Evolutionary conservation across 2,113 vertebrate genomes (phyloP).

Genomic region (Chloebia gouldiae): DNA sequence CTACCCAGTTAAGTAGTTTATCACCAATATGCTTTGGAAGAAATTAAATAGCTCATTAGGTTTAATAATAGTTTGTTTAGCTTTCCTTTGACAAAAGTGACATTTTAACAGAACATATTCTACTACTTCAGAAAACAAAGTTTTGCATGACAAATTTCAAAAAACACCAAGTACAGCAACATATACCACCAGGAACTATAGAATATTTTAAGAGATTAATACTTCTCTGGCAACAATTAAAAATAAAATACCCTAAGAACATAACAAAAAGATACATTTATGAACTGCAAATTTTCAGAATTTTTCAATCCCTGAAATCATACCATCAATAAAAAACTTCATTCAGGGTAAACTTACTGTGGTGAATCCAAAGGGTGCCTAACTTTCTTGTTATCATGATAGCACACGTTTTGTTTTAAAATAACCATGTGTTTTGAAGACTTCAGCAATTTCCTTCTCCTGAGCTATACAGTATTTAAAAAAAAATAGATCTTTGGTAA

Average conservation of each 20-base stretch:
- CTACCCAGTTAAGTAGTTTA: conserved; percentile 7
- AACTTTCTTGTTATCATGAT: neutral
- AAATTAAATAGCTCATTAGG: conserved; percentile 56
- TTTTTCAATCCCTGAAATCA: neutral
- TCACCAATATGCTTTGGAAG: conserved; percentile 24
- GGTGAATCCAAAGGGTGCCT: neutral
- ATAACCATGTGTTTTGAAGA: neutral
- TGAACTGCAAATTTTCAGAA: neutral
- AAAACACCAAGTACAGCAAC: neutral
- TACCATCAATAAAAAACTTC: neutral
- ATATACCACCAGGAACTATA: neutral
- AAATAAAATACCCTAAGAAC: neutral
- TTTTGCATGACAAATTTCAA: neutral
- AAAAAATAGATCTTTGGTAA: neutral
- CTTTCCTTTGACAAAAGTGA: conserved; percentile 32
- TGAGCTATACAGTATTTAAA: neutral
- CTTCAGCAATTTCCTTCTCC: neutral
- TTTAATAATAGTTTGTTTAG: conserved; percentile 22
- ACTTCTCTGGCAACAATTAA: neutral
- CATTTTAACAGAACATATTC: conserved; percentile 27
- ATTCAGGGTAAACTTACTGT: neutral
- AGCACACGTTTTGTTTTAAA: neutral
- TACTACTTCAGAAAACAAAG: conserved; percentile 31
- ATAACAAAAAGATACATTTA: neutral
- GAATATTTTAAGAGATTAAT: neutral